Conservation (phyloP, 2,113 vertebrate species). For the Pan paniscus region DNA sequence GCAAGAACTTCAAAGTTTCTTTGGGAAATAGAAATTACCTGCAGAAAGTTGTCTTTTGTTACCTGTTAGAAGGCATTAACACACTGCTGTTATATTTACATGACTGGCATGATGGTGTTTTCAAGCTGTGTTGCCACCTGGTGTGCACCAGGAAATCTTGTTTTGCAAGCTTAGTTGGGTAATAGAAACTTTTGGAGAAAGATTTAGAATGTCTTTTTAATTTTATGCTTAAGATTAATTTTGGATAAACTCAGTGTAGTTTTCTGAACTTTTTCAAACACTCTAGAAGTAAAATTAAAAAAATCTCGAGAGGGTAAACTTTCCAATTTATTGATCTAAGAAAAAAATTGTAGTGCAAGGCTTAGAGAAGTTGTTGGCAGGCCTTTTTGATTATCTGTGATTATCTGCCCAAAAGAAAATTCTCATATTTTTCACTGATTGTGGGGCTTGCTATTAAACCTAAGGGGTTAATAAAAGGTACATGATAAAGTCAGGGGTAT, state of each 20-base stretch:
- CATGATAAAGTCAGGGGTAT: background rate
- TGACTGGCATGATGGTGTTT: background rate
- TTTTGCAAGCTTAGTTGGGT: background rate
- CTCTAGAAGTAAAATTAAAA: background rate
- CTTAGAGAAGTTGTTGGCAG: background rate
- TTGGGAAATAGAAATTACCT: background rate
- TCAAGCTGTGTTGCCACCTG: background rate
- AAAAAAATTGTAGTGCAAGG: background rate
- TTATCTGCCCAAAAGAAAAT: background rate
- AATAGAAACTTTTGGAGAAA: background rate
- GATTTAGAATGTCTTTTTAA: background rate
- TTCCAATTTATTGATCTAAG: background rate
- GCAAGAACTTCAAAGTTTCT: background rate
- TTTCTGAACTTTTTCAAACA: slow-evolving; percentile 6
- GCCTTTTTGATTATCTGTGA: background rate
- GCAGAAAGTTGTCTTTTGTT: background rate
- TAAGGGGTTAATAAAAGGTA: background rate
- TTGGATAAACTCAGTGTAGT: background rate
- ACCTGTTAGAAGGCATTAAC: background rate
- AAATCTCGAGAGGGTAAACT: background rate
- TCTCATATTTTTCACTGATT: background rate
- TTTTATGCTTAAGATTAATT: background rate
- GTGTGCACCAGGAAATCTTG: background rate
- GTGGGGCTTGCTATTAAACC: background rate
- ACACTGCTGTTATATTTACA: background rate